phyloP scores from a whole-genome alignment of 2,113 vertebrate genomes.

The Zapus hudsonius region DNA sequence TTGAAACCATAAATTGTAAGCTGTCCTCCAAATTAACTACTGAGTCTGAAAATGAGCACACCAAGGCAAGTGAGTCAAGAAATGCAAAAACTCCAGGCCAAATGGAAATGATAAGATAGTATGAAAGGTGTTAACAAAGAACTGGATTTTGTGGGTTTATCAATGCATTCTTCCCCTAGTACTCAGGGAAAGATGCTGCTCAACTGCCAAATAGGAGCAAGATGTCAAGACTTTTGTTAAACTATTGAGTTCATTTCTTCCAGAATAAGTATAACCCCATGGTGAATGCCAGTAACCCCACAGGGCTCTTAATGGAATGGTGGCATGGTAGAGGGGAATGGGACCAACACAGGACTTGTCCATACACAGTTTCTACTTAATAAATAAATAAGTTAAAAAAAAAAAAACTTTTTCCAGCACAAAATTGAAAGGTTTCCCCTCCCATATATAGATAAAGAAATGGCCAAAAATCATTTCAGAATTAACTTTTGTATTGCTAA shows the following conservation, averaged over 20 bases:
- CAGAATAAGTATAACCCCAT: neutral
- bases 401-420: neutral
- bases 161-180: neutral
- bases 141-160: neutral
- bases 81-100: neutral
- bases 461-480: neutral
- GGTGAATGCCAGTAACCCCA: no score
- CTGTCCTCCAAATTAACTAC: neutral
- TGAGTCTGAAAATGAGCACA: neutral
- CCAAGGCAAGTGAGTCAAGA: neutral
- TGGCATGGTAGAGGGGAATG: no score
- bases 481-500: constrained; percentile 9
- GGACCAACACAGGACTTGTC: no score
- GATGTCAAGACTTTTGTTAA: neutral
- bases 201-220: neutral
- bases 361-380: no score
- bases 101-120: neutral
- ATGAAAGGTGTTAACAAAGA: neutral
- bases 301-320: no score
- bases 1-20: neutral
- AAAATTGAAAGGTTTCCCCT: neutral
- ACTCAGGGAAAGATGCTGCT: neutral
- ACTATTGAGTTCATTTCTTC: neutral
- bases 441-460: no score
- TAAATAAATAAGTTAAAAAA: no score